Evolutionary conservation across 1,140 invertebrate genomes (phyloP).

Genomic region (Cardiocondyla obscurior): DNA sequence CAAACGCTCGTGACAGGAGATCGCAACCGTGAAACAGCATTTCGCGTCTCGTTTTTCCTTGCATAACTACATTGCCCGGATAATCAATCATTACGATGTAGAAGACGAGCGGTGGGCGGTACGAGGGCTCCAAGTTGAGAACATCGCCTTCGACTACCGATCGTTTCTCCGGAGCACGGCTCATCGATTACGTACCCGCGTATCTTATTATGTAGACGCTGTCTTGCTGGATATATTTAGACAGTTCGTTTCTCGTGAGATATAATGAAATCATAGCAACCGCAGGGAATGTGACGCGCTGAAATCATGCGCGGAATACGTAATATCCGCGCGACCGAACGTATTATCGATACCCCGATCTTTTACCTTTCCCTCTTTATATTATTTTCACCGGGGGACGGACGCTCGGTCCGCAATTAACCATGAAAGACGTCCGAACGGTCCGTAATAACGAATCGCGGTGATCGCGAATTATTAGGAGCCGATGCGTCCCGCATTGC

Average conservation of each 20-base stretch:
- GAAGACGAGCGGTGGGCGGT: not conserved
- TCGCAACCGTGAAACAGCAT: not conserved
- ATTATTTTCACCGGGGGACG: not conserved
- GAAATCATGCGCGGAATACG: constrained; percentile 21
- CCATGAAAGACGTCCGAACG: constrained; percentile 53
- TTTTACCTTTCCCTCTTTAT: not conserved
- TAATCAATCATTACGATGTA: constrained; percentile 22
- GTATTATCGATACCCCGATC: not conserved
- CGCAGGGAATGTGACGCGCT: not conserved
- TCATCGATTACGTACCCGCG: constrained; percentile 69
- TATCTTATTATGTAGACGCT: constrained; percentile 63
- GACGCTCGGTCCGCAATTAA: constrained; percentile 5
- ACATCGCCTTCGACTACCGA: constrained; percentile 49
- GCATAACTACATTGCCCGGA: constrained; percentile 10
- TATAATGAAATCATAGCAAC: constrained; percentile 63
- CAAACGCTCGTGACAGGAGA: not conserved
- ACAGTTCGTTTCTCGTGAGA: constrained; percentile 53
- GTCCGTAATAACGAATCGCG: constrained; percentile 59
- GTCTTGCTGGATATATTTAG: constrained; percentile 66
- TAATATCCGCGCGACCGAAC: constrained; percentile 18
- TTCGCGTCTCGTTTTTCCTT: not conserved
- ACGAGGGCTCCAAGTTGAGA: constrained; percentile 33
- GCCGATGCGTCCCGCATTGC: constrained; percentile 5
- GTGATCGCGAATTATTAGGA: constrained; percentile 44
- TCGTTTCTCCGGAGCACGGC: constrained; percentile 46